Percentiles rank a stretch among this genome's conserved stretches.
Conservation (phyloP, 2,888 invertebrate species). For the Cerastoderma edule region DNA sequence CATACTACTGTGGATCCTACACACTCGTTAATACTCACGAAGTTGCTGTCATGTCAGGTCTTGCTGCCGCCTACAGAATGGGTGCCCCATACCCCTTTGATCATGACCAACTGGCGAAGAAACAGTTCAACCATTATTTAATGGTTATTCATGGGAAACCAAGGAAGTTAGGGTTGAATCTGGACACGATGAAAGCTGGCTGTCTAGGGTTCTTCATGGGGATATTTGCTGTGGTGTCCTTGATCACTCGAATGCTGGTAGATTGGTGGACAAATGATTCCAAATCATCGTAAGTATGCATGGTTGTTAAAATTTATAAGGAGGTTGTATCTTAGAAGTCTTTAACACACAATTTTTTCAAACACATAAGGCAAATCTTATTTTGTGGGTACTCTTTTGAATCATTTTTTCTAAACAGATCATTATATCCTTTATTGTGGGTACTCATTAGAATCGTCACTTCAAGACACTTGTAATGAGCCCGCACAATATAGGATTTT, state of each 20-base stretch:
- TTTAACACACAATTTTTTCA: too few relatives aligned
- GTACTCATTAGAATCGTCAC: too few relatives aligned
- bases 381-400: too few relatives aligned
- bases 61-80: constrained; percentile 72
- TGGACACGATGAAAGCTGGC: constrained; percentile 59
- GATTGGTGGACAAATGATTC: constrained; percentile 32
- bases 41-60: constrained; percentile 74
- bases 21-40: constrained; percentile 77
- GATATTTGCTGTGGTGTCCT: constrained; percentile 61
- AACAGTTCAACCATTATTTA: constrained; percentile 76
- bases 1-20: constrained; percentile 74
- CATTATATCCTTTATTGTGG: too few relatives aligned
- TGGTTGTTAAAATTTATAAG: too few relatives aligned
- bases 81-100: constrained; percentile 75
- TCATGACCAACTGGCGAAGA: constrained; percentile 69
- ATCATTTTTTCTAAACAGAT: too few relatives aligned
- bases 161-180: constrained; percentile 60
- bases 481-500: too few relatives aligned
- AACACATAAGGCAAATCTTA: too few relatives aligned
- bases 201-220: constrained; percentile 64
- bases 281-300: constrained; percentile 27
- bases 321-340: too few relatives aligned
- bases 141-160: constrained; percentile 71
- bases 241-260: constrained; percentile 47
- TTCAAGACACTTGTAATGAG: too few relatives aligned